Evolutionary conservation across 1,140 invertebrate species (phyloP).

Genomic region (Aphidius ervi): DNA sequence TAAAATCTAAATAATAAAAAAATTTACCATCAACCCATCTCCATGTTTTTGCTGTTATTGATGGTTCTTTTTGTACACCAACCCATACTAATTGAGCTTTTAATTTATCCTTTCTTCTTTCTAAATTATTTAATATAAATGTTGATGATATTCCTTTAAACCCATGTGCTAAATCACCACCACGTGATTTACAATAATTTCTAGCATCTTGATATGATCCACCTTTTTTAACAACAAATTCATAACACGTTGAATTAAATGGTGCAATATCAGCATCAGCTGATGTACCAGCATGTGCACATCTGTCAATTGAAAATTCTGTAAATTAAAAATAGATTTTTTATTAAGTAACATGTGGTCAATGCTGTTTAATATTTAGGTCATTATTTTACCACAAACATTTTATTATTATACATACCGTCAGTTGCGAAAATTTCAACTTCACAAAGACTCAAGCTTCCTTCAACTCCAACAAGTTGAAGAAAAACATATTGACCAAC

Average conservation of each 20-base stretch:
- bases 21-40: conserved; percentile 80
- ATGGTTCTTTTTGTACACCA: conserved; percentile 82
- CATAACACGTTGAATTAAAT: conserved; percentile 84
- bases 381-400: conserved; percentile 6
- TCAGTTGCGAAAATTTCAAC: conserved; percentile 88
- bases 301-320: conserved; percentile 80
- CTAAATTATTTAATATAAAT: conserved; percentile 76
- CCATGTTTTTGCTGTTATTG: conserved; percentile 78
- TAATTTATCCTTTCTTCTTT: conserved; percentile 69
- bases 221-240: conserved; percentile 77
- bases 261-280: conserved; percentile 72
- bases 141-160: conserved; percentile 66
- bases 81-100: conserved; percentile 89
- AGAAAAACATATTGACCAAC: conserved; percentile 83
- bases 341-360: conserved; percentile 11
- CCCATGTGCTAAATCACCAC: conserved; percentile 78
- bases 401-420: conserved; percentile 54
- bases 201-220: conserved; percentile 76
- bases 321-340: conserved; percentile 29
- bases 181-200: conserved; percentile 67
- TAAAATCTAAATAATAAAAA: conserved; percentile 9
- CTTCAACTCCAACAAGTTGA: conserved; percentile 85
- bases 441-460: conserved; percentile 83
- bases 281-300: conserved; percentile 63
- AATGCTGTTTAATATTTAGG: conserved; percentile 1